These are phyloP conservation scores for Nomada ruficornis DNA, from an alignment of 2,888 invertebrate species.

Conservation along the genomic window DNA sequence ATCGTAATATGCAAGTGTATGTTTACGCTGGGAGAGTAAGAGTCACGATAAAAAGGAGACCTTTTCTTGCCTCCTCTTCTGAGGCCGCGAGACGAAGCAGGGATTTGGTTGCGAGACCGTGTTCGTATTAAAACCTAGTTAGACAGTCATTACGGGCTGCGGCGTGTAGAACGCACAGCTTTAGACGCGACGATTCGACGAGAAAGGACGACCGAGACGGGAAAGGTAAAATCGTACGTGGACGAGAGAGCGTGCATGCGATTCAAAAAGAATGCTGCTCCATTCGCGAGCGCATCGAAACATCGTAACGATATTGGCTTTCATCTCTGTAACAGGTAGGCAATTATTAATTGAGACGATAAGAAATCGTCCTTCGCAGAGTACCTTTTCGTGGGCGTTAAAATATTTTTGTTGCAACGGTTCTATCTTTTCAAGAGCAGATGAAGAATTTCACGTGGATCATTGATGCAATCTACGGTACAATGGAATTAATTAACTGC, in stretches of 20 bases:
- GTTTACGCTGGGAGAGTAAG: conserved; percentile 31
- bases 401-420: too few relatives aligned
- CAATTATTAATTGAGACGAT: too few relatives aligned
- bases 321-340: conserved; percentile 21
- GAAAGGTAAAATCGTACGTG: conserved; percentile 49
- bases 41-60: conserved; percentile 46
- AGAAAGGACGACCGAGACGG: conserved; percentile 61
- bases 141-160: conserved; percentile 74
- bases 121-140: conserved; percentile 78
- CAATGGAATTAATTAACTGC: too few relatives aligned
- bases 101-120: conserved; percentile 70
- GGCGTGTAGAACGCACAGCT: conserved; percentile 44
- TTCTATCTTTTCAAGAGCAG: too few relatives aligned
- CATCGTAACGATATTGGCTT: conserved; percentile 26
- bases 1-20: neutral
- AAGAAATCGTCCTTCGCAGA: too few relatives aligned
- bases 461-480: too few relatives aligned
- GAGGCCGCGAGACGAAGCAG: conserved; percentile 46
- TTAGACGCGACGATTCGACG: conserved; percentile 51
- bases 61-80: conserved; percentile 46
- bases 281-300: conserved; percentile 21
- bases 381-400: too few relatives aligned
- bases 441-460: too few relatives aligned
- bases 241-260: conserved; percentile 14
- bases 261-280: conserved; percentile 7